These are phyloP conservation scores for Nibea albiflora DNA, from an alignment of 2,113 vertebrate species.

Conservation along the genomic window DNA sequence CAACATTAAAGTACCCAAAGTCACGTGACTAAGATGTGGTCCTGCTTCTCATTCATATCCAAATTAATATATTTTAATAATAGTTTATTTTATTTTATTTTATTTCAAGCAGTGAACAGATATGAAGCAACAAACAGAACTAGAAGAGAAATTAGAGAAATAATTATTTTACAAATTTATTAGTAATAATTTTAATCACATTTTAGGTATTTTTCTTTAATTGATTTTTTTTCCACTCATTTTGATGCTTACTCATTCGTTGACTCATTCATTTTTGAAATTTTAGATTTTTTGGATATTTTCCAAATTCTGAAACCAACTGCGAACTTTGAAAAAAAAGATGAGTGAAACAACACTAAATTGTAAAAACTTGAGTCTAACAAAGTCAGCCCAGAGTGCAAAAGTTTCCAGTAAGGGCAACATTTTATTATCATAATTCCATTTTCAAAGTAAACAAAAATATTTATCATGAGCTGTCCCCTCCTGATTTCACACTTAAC, in stretches of 20 bases:
- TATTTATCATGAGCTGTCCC: neutral
- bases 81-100: too few relatives aligned
- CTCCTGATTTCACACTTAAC: neutral
- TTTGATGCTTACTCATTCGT: too few relatives aligned
- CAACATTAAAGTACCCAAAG: too few relatives aligned
- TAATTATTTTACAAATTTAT: neutral
- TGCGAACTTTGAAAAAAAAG: neutral
- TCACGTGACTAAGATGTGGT: too few relatives aligned
- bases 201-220: neutral
- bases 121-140: too few relatives aligned
- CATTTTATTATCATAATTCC: conserved; percentile 67
- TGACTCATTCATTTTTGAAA: too few relatives aligned
- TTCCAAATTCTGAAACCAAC: neutral
- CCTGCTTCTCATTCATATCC: too few relatives aligned
- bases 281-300: too few relatives aligned
- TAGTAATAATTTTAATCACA: neutral
- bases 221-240: too few relatives aligned
- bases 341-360: neutral
- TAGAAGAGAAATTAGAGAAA: too few relatives aligned
- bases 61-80: too few relatives aligned
- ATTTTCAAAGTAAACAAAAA: conserved; percentile 37
- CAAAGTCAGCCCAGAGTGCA: conserved; percentile 20
- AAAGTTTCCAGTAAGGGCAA: neutral
- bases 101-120: too few relatives aligned
- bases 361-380: neutral